Evolutionary conservation across 1,140 invertebrate species (phyloP).

Genomic region (Diorhabda carinulata): DNA sequence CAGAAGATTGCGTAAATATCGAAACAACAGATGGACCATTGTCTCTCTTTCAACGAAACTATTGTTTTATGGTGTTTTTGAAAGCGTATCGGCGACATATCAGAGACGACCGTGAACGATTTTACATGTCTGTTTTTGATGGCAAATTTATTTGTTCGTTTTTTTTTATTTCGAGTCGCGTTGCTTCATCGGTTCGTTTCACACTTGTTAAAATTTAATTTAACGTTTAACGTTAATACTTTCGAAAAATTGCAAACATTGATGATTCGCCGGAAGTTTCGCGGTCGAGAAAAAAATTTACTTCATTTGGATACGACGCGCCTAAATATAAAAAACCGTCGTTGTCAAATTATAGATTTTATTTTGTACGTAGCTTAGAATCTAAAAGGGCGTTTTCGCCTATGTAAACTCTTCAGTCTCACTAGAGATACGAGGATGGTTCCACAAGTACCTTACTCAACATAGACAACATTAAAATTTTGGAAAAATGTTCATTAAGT

Average conservation of each 20-base stretch:
- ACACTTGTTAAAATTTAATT: slow-evolving; percentile 3
- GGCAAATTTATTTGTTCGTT: not conserved
- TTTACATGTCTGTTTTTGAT: not conserved
- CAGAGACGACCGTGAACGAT: not conserved
- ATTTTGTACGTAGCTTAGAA: no score
- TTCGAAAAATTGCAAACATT: not conserved
- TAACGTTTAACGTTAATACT: not conserved
- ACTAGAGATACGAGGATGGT: no score
- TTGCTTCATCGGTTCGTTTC: not conserved
- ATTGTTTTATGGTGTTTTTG: not conserved
- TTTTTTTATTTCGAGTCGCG: not conserved
- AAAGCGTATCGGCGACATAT: slow-evolving; percentile 1
- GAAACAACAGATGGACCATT: slow-evolving; percentile 2
- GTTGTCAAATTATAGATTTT: no score
- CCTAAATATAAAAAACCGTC: no score
- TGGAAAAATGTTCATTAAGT: no score
- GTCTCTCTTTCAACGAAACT: not conserved
- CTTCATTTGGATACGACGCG: no score
- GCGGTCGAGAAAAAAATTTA: no score
- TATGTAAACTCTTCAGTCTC: no score
- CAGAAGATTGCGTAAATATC: slow-evolving; percentile 1
- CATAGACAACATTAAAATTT: no score
- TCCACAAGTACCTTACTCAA: no score
- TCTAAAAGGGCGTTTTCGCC: no score
- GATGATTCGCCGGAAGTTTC: not conserved